Base-by-base conservation (phyloP, 2,797 vertebrate species). In the Tragopan temminckii region DNA sequence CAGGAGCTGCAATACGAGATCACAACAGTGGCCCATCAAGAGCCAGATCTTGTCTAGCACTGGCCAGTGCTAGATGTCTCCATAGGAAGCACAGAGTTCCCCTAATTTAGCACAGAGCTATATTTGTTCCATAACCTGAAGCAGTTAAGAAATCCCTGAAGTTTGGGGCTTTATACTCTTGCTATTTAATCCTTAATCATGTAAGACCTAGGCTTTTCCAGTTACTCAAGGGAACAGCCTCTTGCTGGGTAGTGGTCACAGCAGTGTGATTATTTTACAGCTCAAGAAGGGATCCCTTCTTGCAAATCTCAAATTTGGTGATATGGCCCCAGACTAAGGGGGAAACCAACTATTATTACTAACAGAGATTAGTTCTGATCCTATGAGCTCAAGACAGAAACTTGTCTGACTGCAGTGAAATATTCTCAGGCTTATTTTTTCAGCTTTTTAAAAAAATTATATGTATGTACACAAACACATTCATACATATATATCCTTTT, bases 21-120 rank as follows among this genome's bases (percentile, higher is more conserved):
- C 72, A 96, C 90, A 85, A 18, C 84, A 93, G 66, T 42, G 86
- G 88, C 71, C 88, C 68, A 69, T 89, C 92, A 96, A 94, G 84
- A 45, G 35, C 68, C 86, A 80, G 72, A 68, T 38, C 50, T 45
- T 1, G 52, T 87, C 86, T 48, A 92, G 75, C 69, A 94, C 38
- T 89, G 81, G 82, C 86, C 76, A 43, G 53, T 58, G 50, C 84
- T 92, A 93, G 93, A 87, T 89, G 84, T 85, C 91, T 88, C 69
- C 42, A 16, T 83, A 85, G 79, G 58, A 85, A 90, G 62, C 52
- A 87, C 18, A 74, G 35, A 93, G 35, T 55, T 80, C 33, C 1
- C 4, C n/a, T 77, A 78, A 89, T 89, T 69, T 38, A 88, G 45
- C 90, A 85, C 72, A 75, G 45, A 85, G 84, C 5, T 0, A 71